Evolutionary conservation across 2,888 invertebrate genomes (phyloP).

Genomic region (Glyphotaelius pellucidus): DNA sequence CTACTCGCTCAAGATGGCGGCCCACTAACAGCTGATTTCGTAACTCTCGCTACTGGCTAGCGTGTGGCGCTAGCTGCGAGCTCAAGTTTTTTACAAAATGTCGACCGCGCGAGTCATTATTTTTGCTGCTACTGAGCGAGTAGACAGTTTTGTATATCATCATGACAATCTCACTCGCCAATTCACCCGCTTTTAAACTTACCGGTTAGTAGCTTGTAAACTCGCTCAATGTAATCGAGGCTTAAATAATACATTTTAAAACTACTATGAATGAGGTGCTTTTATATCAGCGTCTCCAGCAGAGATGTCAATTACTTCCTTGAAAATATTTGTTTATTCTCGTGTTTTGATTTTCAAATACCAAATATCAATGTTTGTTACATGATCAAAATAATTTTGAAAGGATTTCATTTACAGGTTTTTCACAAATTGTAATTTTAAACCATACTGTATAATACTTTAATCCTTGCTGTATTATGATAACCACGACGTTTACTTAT

Average conservation of each 20-base stretch:
- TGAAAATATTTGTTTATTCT: neutral
- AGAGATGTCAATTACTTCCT: conserved; percentile 21
- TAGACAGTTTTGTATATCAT: too few relatives aligned
- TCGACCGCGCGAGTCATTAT: too few relatives aligned
- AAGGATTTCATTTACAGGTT: neutral
- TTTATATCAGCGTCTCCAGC: conserved; percentile 54
- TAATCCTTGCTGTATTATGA: neutral
- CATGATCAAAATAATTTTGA: neutral
- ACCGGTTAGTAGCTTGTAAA: too few relatives aligned
- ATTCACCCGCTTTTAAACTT: too few relatives aligned
- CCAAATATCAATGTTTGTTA: neutral
- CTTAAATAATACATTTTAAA: conserved; percentile 21
- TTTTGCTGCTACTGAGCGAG: too few relatives aligned
- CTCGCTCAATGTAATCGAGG: too few relatives aligned
- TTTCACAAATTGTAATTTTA: neutral
- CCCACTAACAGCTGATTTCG: too few relatives aligned
- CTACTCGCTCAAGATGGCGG: too few relatives aligned
- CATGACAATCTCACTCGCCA: too few relatives aligned
- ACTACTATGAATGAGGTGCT: conserved; percentile 34
- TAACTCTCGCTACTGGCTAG: too few relatives aligned
- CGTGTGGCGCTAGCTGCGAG: too few relatives aligned
- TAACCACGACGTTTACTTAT: neutral
- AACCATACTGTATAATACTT: neutral
- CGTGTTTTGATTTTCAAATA: conserved; percentile 9
- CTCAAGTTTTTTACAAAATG: too few relatives aligned